A percentile compares a stretch with the other conserved stretches of the same genome.
Conservation (phyloP, 2,797 vertebrate species). For the Zalophus californianus region DNA sequence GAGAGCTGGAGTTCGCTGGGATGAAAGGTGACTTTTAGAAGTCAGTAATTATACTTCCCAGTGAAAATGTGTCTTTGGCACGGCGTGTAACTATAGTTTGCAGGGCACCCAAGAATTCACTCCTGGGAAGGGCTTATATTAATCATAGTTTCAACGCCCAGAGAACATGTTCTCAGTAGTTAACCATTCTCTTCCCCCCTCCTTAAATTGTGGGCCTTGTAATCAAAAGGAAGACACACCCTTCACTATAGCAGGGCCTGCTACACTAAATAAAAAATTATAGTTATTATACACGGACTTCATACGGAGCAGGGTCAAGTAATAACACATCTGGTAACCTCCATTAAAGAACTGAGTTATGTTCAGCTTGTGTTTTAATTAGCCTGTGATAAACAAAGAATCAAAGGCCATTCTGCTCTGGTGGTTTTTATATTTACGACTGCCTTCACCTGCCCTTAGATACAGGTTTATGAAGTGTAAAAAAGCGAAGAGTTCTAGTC, state of each 20-base stretch:
- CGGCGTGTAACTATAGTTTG: slow-evolving; percentile 24
- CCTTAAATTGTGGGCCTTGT: slow-evolving; percentile 82
- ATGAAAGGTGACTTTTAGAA: slow-evolving; percentile 84
- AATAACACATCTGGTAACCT: slow-evolving; percentile 86
- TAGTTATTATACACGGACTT: slow-evolving; percentile 82
- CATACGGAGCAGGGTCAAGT: slow-evolving; percentile 80
- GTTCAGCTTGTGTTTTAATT: slow-evolving; percentile 88
- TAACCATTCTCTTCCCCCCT: slow-evolving; percentile 74
- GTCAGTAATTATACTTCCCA: slow-evolving; percentile 76
- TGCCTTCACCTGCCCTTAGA: slow-evolving; percentile 81
- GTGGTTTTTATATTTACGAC: slow-evolving; percentile 86
- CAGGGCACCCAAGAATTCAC: slow-evolving; percentile 60
- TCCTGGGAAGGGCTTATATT: slow-evolving; percentile 70
- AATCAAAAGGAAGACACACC: slow-evolving; percentile 81
- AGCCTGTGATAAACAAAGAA: slow-evolving; percentile 87
- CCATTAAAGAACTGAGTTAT: slow-evolving; percentile 87
- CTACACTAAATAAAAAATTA: slow-evolving; percentile 84
- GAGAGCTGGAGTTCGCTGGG: slow-evolving; percentile 50
- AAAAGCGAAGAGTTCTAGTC: slow-evolving; percentile 69
- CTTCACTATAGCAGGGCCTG: slow-evolving; percentile 72
- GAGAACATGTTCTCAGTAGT: slow-evolving; percentile 71
- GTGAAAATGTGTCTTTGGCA: slow-evolving; percentile 62
- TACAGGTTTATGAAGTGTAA: slow-evolving; percentile 85
- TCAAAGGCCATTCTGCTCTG: slow-evolving; percentile 86
- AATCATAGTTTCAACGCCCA: slow-evolving; percentile 74